These are phyloP conservation scores for Napeogenes inachia DNA, from an alignment of 2,888 invertebrate species.

Conservation along the genomic window DNA sequence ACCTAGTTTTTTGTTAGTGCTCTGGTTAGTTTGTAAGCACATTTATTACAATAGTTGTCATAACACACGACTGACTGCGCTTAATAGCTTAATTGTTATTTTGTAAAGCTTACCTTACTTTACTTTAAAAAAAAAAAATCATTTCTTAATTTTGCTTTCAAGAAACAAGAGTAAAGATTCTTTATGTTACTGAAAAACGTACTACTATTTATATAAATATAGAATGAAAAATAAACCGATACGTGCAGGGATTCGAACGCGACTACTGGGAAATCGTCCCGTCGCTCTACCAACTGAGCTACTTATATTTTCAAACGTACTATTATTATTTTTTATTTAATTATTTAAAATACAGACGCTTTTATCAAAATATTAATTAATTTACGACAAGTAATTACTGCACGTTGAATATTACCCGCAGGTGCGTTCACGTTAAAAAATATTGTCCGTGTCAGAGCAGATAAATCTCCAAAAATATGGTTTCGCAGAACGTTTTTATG, in stretches of 20 bases:
- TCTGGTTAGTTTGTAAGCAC: conserved; percentile 1
- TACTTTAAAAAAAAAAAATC: background rate
- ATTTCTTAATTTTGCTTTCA: background rate
- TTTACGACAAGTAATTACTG: background rate
- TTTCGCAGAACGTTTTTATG: no score
- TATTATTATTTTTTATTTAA: background rate
- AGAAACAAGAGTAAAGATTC: no score
- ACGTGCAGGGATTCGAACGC: no score
- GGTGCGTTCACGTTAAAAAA: background rate
- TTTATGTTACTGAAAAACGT: no score
- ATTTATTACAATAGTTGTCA: conserved; percentile 4
- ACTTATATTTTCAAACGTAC: no score
- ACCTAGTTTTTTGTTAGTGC: background rate
- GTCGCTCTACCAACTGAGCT: no score
- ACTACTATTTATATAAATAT: no score
- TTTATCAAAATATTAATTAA: background rate
- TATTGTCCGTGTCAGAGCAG: background rate
- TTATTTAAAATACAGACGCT: background rate
- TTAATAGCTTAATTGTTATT: background rate
- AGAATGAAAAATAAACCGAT: no score
- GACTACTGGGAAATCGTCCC: no score
- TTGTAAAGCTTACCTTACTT: background rate
- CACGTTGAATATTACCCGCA: background rate
- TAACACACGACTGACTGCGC: background rate
- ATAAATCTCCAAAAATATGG: background rate